A percentile compares a stretch with the other conserved stretches of the same genome.
Evolutionary conservation across 2,888 invertebrate species (phyloP).

Genomic region (Cheilosia pagana): DNA sequence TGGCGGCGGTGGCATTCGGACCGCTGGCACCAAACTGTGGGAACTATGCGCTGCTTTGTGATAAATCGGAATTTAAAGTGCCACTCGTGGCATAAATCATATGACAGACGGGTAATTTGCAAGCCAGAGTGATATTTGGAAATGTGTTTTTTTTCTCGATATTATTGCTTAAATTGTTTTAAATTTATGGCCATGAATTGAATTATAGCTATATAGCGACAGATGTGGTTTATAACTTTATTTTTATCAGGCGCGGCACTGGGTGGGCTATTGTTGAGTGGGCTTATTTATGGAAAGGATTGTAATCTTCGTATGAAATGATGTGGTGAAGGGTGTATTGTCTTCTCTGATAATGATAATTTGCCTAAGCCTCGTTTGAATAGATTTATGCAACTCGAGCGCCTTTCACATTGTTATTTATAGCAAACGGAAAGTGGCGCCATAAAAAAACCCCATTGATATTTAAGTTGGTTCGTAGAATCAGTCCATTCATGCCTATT

Average conservation of each 20-base stretch:
- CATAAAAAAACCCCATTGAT: no score
- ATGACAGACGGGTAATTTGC: constrained; percentile 39
- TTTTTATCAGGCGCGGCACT: not conserved
- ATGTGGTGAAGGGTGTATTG: no score
- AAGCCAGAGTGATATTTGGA: constrained; percentile 32
- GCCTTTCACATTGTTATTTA: no score
- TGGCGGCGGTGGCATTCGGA: not conserved
- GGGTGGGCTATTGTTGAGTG: not conserved
- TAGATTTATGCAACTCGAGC: no score
- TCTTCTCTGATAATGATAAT: no score
- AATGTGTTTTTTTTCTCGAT: constrained; percentile 8
- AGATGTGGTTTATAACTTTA: not conserved
- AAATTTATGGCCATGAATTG: not conserved
- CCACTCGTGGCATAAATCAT: constrained; percentile 62
- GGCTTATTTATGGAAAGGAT: not conserved
- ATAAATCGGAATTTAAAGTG: constrained; percentile 69
- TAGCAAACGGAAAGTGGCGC: no score
- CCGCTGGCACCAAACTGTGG: constrained; percentile 29
- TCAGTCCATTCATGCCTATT: no score
- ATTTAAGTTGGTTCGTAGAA: no score
- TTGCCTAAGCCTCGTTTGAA: no score
- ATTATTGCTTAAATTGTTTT: constrained; percentile 36
- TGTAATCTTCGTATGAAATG: no score
- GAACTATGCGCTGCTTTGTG: constrained; percentile 34
- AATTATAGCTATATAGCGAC: no score